Conservation (phyloP, 37 sponge, comb jelly and placozoan species). For the Axinella damicornis region DNA sequence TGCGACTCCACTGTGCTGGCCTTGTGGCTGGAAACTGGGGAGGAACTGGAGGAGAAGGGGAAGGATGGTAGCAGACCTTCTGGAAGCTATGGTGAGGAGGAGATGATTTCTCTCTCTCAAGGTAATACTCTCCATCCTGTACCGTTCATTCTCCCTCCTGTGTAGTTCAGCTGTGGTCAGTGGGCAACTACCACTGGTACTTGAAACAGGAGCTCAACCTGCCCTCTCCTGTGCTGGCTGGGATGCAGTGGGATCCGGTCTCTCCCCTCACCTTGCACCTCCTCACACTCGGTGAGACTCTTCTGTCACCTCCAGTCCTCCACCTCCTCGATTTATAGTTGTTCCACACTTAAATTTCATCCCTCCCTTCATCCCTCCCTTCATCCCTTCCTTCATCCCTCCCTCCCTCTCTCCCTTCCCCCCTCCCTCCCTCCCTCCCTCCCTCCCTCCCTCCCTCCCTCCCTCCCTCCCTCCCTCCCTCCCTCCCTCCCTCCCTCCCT, state of each 20-base stretch:
- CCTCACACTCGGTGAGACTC: constrained; percentile 56
- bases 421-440: neutral
- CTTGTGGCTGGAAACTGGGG: constrained; percentile 63
- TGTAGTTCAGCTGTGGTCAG: constrained; percentile 90
- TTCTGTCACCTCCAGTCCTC: no score
- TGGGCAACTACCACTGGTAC: constrained; percentile 95
- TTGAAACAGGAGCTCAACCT: constrained; percentile 89
- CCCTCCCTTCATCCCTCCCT: neutral
- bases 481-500: neutral
- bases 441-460: neutral
- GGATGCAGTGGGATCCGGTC: constrained; percentile 84
- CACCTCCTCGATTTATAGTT: no score
- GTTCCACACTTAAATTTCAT: no score
- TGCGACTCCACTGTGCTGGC: constrained; percentile 83
- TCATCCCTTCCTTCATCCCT: neutral
- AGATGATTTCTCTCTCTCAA: neutral
- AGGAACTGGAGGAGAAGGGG: neutral
- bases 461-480: neutral
- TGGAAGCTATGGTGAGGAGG: no score
- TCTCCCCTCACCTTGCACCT: constrained; percentile 70
- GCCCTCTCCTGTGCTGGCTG: constrained; percentile 1
- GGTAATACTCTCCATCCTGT: neutral
- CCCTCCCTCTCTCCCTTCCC: neutral
- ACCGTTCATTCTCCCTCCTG: no score
- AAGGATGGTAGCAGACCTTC: neutral